These are phyloP conservation scores for Gallinago paraguaiae DNA, from an alignment of 2,113 vertebrate species.

Conservation along the genomic window DNA sequence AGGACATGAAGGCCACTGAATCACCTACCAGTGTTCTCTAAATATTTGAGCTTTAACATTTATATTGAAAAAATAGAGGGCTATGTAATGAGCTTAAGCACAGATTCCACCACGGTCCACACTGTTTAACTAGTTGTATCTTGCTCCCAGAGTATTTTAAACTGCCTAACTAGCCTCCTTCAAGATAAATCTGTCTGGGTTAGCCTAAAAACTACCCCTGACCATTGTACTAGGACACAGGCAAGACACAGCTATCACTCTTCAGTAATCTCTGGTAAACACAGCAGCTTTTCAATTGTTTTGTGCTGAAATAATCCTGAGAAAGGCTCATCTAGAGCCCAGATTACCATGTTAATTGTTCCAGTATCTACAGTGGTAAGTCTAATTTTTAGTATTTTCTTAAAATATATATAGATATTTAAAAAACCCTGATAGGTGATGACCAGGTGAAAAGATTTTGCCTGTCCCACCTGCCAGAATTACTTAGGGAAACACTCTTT, in stretches of 20 bases:
- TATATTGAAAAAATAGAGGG: not conserved
- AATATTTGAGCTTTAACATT: not conserved
- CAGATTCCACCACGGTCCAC: not conserved
- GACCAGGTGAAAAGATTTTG: not conserved
- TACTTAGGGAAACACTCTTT: not conserved
- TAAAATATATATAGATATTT: not conserved
- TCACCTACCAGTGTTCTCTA: not conserved
- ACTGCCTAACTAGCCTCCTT: not conserved
- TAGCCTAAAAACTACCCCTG: not conserved
- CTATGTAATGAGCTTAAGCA: not conserved
- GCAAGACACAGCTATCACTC: not conserved
- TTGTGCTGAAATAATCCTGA: not conserved
- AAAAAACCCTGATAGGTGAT: not conserved
- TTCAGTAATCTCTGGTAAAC: not conserved
- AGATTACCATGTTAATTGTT: not conserved
- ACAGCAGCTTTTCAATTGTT: not conserved
- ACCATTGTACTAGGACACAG: not conserved
- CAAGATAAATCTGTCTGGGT: not conserved
- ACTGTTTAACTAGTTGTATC: not conserved
- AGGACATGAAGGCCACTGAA: not conserved
- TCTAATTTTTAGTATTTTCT: not conserved
- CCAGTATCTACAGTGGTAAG: not conserved
- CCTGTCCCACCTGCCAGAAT: not conserved
- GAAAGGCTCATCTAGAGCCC: not conserved
- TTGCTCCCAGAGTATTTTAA: not conserved